Conservation (phyloP, 2,888 invertebrate species). For the Oligia fasciuncula region DNA sequence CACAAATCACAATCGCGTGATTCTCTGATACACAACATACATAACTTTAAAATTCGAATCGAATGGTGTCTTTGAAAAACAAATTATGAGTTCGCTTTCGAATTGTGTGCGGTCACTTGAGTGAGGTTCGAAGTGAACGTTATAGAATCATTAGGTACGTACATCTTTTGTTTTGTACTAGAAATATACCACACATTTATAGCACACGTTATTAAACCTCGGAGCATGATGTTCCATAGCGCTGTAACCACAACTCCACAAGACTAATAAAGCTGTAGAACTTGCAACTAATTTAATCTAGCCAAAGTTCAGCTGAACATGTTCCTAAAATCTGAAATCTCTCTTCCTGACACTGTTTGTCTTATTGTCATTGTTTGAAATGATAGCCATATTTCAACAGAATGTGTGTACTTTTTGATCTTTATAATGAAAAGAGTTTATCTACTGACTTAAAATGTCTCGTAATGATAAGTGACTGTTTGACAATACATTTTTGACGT, state of each 20-base stretch:
- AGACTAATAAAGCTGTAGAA: conserved; percentile 40
- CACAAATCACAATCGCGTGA: not conserved
- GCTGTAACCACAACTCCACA: conserved; percentile 12
- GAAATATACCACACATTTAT: not conserved
- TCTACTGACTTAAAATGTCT: not conserved
- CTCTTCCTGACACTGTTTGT: conserved; percentile 25
- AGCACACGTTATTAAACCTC: conserved; percentile 20
- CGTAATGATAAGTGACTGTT: too few species aligned
- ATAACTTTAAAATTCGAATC: not conserved
- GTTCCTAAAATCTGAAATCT: conserved; percentile 21
- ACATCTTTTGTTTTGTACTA: not conserved
- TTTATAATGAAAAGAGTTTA: not conserved
- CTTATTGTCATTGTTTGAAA: conserved; percentile 1
- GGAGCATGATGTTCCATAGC: conserved; percentile 10
- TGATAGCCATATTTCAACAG: conserved; percentile 6
- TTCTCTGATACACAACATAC: not conserved
- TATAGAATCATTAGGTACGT: not conserved
- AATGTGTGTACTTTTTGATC: not conserved
- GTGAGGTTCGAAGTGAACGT: not conserved
- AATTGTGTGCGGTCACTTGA: not conserved
- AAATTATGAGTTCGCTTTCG: not conserved
- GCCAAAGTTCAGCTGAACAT: conserved; percentile 39
- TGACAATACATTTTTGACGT: too few species aligned
- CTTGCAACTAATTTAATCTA: conserved; percentile 55
- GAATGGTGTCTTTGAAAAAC: not conserved